Base-by-base conservation (phyloP, 2,888 invertebrate species). In the Lycophotia porphyrea region DNA sequence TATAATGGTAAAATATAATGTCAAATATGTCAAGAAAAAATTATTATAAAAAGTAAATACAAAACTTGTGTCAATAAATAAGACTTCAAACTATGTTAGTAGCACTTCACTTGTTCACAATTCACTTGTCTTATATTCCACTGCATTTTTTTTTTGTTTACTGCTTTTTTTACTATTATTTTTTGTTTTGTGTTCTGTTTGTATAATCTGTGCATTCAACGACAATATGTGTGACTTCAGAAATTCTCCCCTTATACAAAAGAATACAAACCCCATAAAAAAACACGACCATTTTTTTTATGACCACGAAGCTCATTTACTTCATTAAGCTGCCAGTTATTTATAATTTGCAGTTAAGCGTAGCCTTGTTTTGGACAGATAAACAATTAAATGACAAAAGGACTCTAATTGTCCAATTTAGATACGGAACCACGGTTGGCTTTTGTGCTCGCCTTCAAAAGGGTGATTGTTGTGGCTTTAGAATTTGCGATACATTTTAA, bases 301-400 rank as follows among this genome's bases (percentile, higher is more conserved):
- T 80, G n/a, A 44, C 77, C 80, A 64, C 77, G 76, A 88, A 82
- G 86, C 76, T 87, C 86, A 85, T 89, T 89, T 84, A 85, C 84
- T 89, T 91, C 87, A 91, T 90, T 89, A 86, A 82, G 75, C 81
- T 71, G 71, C 75, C 84, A 84, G 89, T 89, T 91, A 92, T 92
- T 92, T 92, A 91, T 89, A 90, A 91, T 91, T 89, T 90, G 81
- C 79, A 82, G 82, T 81, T 78, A 77, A 73, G 72, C 82, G 79
- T 80, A 81, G 83, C 89, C 80, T 91, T 91, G 92, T 90, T 88
- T 84, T 78, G 88, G 88, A 87, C 89, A 92, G 91, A 90, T 90
- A 91, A 92, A 92, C 92, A 92, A 92, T 92, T 90, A 90, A 88
- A 91, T 87, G 90, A 92, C 92, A 92, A 92, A 92, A 89, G 91